phyloP scores from a whole-genome alignment of 2,797 vertebrate species.

The Oophaga sylvatica region DNA sequence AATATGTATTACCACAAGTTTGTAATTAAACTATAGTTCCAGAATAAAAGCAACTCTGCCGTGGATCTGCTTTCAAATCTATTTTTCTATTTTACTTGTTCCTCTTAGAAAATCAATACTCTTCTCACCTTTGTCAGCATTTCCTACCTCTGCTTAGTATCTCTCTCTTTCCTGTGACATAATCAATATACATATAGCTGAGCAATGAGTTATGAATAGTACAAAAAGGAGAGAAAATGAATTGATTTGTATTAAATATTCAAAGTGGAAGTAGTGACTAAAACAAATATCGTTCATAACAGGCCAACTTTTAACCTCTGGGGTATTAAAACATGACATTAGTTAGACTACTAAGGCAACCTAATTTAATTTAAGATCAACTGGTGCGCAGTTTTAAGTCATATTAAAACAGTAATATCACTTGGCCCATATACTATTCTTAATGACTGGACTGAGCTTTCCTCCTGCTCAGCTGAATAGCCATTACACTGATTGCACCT shows the following conservation, averaged over 20 bases:
- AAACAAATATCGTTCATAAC: constrained; percentile 47
- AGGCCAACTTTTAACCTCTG: constrained; percentile 35
- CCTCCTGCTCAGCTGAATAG: constrained; percentile 44
- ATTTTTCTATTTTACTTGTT: constrained; percentile 41
- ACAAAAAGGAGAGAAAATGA: constrained; percentile 45
- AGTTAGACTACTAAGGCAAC: constrained; percentile 9
- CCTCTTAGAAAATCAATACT: constrained; percentile 46
- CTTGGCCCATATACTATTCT: constrained; percentile 47
- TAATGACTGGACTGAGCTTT: constrained; percentile 43
- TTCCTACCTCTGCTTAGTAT: constrained; percentile 57
- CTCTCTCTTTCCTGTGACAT: constrained; percentile 53
- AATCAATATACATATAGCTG: constrained; percentile 60
- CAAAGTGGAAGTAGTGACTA: constrained; percentile 37
- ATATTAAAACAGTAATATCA: constrained; percentile 30
- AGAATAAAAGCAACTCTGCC: neutral
- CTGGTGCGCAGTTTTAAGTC: constrained; percentile 25
- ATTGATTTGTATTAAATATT: constrained; percentile 60
- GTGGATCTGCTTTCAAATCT: constrained; percentile 43
- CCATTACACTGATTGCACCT: constrained; percentile 57
- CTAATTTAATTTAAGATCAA: constrained; percentile 46
- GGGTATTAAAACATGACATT: constrained; percentile 15
- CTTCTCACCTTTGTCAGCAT: constrained; percentile 59
- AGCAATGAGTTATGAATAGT: constrained; percentile 56
- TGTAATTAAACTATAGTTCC: constrained; percentile 5
- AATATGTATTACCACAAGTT: neutral